Conservation (phyloP, 1,140 invertebrate genomes). For the Hylaeus anthracinus region DNA sequence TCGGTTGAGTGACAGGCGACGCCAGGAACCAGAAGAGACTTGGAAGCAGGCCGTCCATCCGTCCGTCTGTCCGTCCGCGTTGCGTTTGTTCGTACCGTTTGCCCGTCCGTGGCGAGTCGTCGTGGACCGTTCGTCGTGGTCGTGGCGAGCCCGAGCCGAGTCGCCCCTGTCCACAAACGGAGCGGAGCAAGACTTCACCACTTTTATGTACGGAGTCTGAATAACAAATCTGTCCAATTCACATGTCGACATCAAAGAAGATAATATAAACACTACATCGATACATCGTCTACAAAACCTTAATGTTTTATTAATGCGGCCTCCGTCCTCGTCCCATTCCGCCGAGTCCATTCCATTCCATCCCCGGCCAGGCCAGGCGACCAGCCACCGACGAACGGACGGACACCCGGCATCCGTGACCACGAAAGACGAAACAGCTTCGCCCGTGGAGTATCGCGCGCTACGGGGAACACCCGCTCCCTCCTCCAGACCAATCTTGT, state of each 20-base stretch:
- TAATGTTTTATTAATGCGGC: slow-evolving; percentile 82
- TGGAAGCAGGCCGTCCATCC: slow-evolving; percentile 57
- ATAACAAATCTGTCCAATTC: slow-evolving; percentile 82
- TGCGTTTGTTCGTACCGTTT: slow-evolving; percentile 41
- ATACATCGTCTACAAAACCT: slow-evolving; percentile 81
- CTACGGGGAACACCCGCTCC: slow-evolving; percentile 55
- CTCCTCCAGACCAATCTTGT: slow-evolving; percentile 2
- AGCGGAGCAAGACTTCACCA: slow-evolving; percentile 81
- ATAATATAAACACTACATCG: slow-evolving; percentile 82
- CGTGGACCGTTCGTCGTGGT: slow-evolving; percentile 10
- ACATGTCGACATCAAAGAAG: slow-evolving; percentile 82
- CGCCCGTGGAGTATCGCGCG: slow-evolving; percentile 41
- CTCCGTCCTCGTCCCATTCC: slow-evolving; percentile 66
- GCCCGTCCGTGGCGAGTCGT: slow-evolving; percentile 43
- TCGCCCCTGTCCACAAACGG: slow-evolving; percentile 75
- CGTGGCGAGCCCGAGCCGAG: slow-evolving; percentile 30
- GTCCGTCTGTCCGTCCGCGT: slow-evolving; percentile 68
- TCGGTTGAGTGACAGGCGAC: slow-evolving; percentile 62
- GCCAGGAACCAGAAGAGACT: slow-evolving; percentile 49
- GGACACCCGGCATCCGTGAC: slow-evolving; percentile 40
- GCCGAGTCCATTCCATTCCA: slow-evolving; percentile 38
- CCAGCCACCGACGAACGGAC: slow-evolving; percentile 1
- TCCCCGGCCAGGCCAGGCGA: slow-evolving; percentile 39
- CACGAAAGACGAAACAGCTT: slow-evolving; percentile 56
- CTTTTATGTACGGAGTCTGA: slow-evolving; percentile 81